Base-by-base conservation (phyloP, 2,113 vertebrate genomes). In the Catagonus wagneri region DNA sequence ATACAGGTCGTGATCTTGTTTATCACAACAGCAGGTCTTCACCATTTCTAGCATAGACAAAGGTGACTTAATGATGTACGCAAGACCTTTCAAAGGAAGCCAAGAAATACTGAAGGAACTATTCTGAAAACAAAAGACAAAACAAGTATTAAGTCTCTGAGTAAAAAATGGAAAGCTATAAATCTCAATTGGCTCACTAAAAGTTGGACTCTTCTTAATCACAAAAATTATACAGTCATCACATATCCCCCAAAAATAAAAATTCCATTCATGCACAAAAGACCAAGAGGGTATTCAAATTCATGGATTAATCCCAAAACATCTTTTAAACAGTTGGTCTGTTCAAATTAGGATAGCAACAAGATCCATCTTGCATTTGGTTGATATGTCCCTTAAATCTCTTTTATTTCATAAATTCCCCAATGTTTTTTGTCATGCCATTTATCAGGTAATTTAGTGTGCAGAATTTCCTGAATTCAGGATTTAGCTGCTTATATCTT, bases 61-160 rank as follows among this genome's bases (percentile, higher is more conserved):
- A 7, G 99, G 98, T 23, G 99, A 99, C 98, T 99, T 99, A 96
- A 98, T 98, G 97, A 99, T 36, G 54, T 96, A 99, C 96, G 98
- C 98, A 97, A 99, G 95, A 56, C 98, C 99, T 95, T 99, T 99
- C 96, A 99, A 97, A 89, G 99, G 99, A 96, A 99, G 98, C 99
- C 99, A 99, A 88, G 99, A 99, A 96, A 99, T 98, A 34, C 98
- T 99, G 98, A 99, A 99, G 29, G 98, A 98, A 96, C 98, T 98
- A 89, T 99, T 99, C 99, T 99, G 97, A 78, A 98, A 96, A 32
- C 86, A 79, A 22, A 92, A 97, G 76, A 44, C 0, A 87, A 81
- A 86, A 87, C 74, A 96, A 25, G 29, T 92, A 91, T 56, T 89
- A 93, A 91, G 52, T 89, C 87, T 90, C 56, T 54, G 54, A 91